Conservation (phyloP, 2,888 invertebrate genomes). For the Heteromyza rotundicornis region DNA sequence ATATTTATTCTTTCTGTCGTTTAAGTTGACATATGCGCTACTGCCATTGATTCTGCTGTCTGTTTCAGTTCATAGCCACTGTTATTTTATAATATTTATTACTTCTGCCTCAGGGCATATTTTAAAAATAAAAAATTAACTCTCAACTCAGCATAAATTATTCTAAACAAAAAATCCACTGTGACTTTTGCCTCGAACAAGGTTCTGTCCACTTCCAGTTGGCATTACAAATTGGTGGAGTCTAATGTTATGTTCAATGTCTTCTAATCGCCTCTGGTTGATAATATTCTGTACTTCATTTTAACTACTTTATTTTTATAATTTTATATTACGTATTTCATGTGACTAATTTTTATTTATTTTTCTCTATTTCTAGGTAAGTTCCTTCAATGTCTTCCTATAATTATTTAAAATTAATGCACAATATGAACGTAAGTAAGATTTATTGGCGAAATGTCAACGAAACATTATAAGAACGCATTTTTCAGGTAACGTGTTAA, state of each 20-base stretch:
- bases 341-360: not conserved
- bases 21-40: no score
- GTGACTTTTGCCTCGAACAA: not conserved
- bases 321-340: not conserved
- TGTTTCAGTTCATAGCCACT: no score
- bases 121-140: not conserved
- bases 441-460: no score
- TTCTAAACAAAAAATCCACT: no score
- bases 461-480: no score
- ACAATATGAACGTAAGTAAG: not conserved
- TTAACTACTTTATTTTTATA: not conserved
- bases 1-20: no score
- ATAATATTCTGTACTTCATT: not conserved
- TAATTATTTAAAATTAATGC: not conserved
- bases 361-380: constrained; percentile 1
- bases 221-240: not conserved
- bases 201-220: not conserved
- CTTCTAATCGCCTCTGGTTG: no score
- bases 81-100: not conserved
- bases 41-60: no score
- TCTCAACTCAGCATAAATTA: not conserved
- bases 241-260: not conserved
- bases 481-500: no score
- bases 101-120: not conserved
- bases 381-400: not conserved